These are phyloP conservation scores for Baccha elongata DNA, from an alignment of 2,888 invertebrate genomes.

Conservation along the genomic window DNA sequence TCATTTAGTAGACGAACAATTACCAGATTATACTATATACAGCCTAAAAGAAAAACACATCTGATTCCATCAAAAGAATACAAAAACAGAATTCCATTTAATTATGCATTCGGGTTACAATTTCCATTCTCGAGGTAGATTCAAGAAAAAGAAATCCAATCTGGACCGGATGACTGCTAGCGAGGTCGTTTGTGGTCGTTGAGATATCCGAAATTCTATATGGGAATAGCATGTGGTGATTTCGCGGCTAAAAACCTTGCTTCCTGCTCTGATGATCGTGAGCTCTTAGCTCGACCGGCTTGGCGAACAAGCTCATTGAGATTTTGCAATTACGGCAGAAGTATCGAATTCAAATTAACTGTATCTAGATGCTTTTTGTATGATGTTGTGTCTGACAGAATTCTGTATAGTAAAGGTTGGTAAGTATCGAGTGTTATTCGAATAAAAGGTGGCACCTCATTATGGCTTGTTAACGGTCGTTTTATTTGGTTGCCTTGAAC, in stretches of 20 bases:
- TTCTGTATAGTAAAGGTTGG: not conserved
- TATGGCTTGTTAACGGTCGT: slow-evolving; percentile 41
- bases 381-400: not conserved
- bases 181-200: slow-evolving; percentile 43
- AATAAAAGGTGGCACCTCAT: slow-evolving; percentile 44
- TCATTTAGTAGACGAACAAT: slow-evolving; percentile 39
- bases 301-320: not conserved
- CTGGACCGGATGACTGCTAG: slow-evolving; percentile 49
- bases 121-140: slow-evolving; percentile 43
- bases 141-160: slow-evolving; percentile 14
- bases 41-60: slow-evolving; percentile 1
- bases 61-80: slow-evolving; percentile 39
- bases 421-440: slow-evolving; percentile 4
- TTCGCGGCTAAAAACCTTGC: slow-evolving; percentile 24
- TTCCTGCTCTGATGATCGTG: slow-evolving; percentile 61
- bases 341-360: slow-evolving; percentile 19
- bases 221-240: slow-evolving; percentile 1
- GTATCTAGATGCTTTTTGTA: not conserved
- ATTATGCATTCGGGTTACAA: slow-evolving; percentile 63
- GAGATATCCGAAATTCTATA: slow-evolving; percentile 55
- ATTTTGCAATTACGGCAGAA: slow-evolving; percentile 21
- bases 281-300: not conserved
- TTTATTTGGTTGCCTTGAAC: slow-evolving; percentile 56
- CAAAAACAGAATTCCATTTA: slow-evolving; percentile 29
- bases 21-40: slow-evolving; percentile 1